Conservation (phyloP, 2,888 invertebrate genomes). For the Gymnoscelis rufifasciata region DNA sequence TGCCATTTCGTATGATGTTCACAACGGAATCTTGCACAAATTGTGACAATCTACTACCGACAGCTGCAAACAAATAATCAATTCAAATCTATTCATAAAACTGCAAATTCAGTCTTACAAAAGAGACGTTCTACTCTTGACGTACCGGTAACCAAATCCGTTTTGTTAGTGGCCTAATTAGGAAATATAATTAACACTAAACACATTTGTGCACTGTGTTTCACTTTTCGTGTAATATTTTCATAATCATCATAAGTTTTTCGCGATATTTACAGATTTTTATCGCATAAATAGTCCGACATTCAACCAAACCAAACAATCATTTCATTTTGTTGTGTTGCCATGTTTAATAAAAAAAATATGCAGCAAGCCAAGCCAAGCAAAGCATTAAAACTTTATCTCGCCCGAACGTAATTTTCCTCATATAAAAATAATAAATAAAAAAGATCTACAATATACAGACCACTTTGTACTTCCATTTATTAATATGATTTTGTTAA, state of each 20-base stretch:
- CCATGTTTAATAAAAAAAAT: no score
- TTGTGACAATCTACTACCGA: conserved; percentile 37
- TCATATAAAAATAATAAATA: no score
- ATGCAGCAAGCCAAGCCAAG: no score
- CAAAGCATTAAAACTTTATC: no score
- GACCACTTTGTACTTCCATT: no score
- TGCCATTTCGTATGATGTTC: conserved; percentile 61
- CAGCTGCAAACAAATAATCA: conserved; percentile 42
- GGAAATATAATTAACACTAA: conserved; percentile 54
- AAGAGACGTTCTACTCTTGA: conserved; percentile 38
- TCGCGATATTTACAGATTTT: conserved; percentile 62
- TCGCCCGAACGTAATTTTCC: no score
- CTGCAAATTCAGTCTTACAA: neutral
- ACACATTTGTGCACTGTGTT: conserved; percentile 33
- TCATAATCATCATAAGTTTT: conserved; percentile 42
- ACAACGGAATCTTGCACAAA: conserved; percentile 46
- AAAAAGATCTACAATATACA: no score
- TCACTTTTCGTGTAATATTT: conserved; percentile 37
- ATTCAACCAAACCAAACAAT: conserved; percentile 37
- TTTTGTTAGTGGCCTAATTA: conserved; percentile 53
- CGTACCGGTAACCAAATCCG: conserved; percentile 76
- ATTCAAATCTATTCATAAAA: conserved; percentile 11
- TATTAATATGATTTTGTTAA: no score
- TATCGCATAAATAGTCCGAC: conserved; percentile 33
- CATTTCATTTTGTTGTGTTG: conserved; percentile 30